Base-by-base conservation (phyloP, 2,888 invertebrate genomes). In the Chymomyza fuscimana region DNA sequence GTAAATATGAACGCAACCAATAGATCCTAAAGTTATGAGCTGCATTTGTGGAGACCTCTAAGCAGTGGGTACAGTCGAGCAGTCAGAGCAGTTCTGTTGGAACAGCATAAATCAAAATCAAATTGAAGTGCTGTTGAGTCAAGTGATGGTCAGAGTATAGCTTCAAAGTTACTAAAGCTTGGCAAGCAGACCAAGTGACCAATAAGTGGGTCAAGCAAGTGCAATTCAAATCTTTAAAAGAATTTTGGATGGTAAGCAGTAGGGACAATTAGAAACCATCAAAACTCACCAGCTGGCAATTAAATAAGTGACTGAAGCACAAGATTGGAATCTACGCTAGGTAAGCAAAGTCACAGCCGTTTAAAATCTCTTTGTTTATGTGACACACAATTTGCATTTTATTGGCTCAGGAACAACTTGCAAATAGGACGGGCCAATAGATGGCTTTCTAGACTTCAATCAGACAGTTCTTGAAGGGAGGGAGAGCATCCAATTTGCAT, bases 91-190 rank as follows among this genome's bases (percentile, higher is more conserved):
- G 40, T 12, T 12, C 12, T 12, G 12, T 9, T 36, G 36, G 36
- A 36, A 36, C 74, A 78, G 77, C 82, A 82, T 82, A 82, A 82
- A 84, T 82, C 82, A 82, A 82, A 82, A 84, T 82, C 85, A 82
- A 82, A 82, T 84, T 84, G 74, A 25, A 58, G 80, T 78, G 82
- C 82, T 82, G 78, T 84, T 82, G 82, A 82, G 82, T 82, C 85
- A 80, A 82, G 82, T 82, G 85, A 82, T 78, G 79, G 70, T 50
- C 59, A 63, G 59, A 16, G 75, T 70, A 62, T 65, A 69, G 72
- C 63, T 10, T 63, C 54, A 54, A n/a, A 54, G 10, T 22, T 52
- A 70, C 80, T 80, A 76, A 75, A 84, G 73, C 82, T 72, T 74
- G 19, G 19, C 19, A 19, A 19, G 69, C 74, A 71, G 63, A 82